Evolutionary conservation across 2,888 invertebrate genomes (phyloP).

Genomic region (Polylopha cassiicola): DNA sequence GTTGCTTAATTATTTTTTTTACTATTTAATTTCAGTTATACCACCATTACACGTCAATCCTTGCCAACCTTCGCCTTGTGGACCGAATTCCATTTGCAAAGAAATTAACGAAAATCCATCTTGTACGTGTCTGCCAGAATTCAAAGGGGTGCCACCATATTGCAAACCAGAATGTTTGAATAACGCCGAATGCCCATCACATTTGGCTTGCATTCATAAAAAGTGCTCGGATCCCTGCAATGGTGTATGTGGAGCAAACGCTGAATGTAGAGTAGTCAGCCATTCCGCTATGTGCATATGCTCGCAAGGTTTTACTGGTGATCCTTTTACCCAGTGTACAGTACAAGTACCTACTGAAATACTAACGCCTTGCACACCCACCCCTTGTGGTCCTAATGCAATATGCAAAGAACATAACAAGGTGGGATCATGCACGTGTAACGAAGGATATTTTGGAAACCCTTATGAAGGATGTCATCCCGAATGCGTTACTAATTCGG

Average conservation of each 20-base stretch:
- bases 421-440: conserved; percentile 83
- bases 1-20: too few species aligned
- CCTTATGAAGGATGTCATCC: conserved; percentile 87
- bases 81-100: conserved; percentile 85
- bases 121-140: conserved; percentile 84
- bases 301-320: conserved; percentile 78
- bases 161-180: conserved; percentile 88
- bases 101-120: conserved; percentile 82
- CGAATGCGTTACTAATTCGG: conserved; percentile 84
- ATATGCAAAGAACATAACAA: conserved; percentile 82
- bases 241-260: conserved; percentile 83
- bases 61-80: conserved; percentile 88
- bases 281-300: conserved; percentile 89
- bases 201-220: conserved; percentile 83
- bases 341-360: conserved; percentile 67
- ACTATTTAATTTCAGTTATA: conserved; percentile 39
- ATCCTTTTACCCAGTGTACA: conserved; percentile 79
- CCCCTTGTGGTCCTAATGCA: conserved; percentile 85
- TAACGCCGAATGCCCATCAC: conserved; percentile 84
- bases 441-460: conserved; percentile 83
- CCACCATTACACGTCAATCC: conserved; percentile 72
- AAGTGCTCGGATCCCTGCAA: conserved; percentile 86
- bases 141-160: conserved; percentile 84
- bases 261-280: conserved; percentile 85
- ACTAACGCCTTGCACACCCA: conserved; percentile 80